Percentiles rank a stretch among this genome's conserved stretches.
phyloP scores from a whole-genome alignment of 2,113 vertebrate genomes.

The Chamaea fasciata region DNA sequence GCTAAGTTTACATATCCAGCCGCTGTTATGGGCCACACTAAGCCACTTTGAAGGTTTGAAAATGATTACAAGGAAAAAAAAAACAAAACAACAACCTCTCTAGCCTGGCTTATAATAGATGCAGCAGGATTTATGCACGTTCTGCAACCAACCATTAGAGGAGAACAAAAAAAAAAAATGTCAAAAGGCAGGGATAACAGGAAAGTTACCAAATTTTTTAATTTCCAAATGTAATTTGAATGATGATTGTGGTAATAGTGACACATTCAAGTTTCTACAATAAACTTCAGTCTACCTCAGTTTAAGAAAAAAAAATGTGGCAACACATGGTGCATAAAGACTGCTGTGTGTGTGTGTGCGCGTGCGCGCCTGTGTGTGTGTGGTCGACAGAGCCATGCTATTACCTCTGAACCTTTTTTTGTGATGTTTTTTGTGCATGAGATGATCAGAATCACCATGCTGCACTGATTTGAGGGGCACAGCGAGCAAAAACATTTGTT shows the following conservation, averaged over 20 bases:
- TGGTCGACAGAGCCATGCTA: slow-evolving; percentile 83
- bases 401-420: slow-evolving; percentile 82
- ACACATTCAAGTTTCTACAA: slow-evolving; percentile 89
- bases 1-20: slow-evolving; percentile 78
- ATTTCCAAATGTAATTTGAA: slow-evolving; percentile 87
- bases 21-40: slow-evolving; percentile 77
- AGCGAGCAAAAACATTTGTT: slow-evolving; percentile 81
- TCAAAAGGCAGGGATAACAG: slow-evolving; percentile 74
- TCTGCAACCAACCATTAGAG: slow-evolving; percentile 73
- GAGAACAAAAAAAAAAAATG: slow-evolving; percentile 37
- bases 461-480: slow-evolving; percentile 87
- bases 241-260: slow-evolving; percentile 86
- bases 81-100: slow-evolving; percentile 51
- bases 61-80: slow-evolving; percentile 43
- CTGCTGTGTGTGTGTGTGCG: slow-evolving; percentile 71
- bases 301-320: slow-evolving; percentile 80
- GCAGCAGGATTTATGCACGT: slow-evolving; percentile 75
- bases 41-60: slow-evolving; percentile 74
- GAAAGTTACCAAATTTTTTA: slow-evolving; percentile 72
- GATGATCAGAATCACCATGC: slow-evolving; percentile 77
- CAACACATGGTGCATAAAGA: slow-evolving; percentile 78
- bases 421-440: slow-evolving; percentile 81
- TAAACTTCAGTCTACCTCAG: slow-evolving; percentile 89
- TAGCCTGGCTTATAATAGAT: slow-evolving; percentile 72
- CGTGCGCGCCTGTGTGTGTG: slow-evolving; percentile 65